Evolutionary conservation across 1,140 invertebrate genomes (phyloP), one percentile per base, ranked within the genome.

Genomic region (Cydia fagiglandana): DNA sequence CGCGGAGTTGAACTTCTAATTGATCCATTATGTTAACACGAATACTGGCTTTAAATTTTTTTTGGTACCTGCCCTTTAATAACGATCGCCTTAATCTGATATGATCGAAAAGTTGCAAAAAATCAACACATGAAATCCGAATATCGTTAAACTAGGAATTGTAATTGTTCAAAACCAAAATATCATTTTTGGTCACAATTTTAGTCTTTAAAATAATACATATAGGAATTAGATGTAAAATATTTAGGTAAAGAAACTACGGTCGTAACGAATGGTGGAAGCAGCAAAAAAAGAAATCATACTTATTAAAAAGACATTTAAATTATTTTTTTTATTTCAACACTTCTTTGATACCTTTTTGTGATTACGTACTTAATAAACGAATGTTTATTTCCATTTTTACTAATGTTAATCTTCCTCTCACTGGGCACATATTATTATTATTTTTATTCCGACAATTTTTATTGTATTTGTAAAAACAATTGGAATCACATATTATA

Each of bases 151-250:
- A 61, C 53, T 61, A 61, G 53, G 17, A n/a, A 56, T 20, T 61
- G 53, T 38, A 38, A 70, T 70, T 38, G 28, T 30, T 66, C 24
- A 17, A 41, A 41, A 70, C 30, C 66, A n/a, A 70, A 70, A 38
- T 38, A 70, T 17, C 7, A 41, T 12, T 70, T 70, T 70, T 70
- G 66, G 34, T 70, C 66, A 70, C 66, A 70, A 70, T 41, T 41
- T 70, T 70, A 70, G 66, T 70, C 30, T 70, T 17, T 38, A 70
- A 38, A 41, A 4, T 70, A 70, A 41, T 70, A n/a, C 15, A 41
- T 70, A 70, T 70, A 70, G 34, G 15, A 38, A 38, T 34, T 70
- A 70, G 66, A 34, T 70, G 66, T 70, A 70, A 41, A 38, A 45
- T 70, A 38, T 17, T 10, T 70, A 70, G 6, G 13, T 70, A 38